Base-by-base conservation (phyloP, 2,888 invertebrate genomes). In the Pegoplata infirma region DNA sequence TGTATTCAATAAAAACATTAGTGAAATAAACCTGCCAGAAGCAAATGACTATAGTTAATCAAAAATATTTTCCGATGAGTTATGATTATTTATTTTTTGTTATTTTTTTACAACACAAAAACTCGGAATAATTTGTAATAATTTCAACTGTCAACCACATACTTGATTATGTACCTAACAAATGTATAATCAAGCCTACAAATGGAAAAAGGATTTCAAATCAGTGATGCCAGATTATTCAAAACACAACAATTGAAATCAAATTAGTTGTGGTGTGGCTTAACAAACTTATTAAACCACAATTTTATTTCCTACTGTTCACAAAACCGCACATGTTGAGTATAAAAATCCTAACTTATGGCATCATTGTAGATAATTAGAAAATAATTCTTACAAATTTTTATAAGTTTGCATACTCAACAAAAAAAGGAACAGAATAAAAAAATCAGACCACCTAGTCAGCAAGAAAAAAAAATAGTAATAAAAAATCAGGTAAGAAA, bases 401-500 rank as follows among this genome's bases (percentile, higher is more conserved):
- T 7, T 28, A 5, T 10, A 36, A 12, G 36, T 12, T 36, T 36
- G 12, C 36, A 36, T 12, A 36, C 4, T 36, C 36, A 2, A 36
- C 36, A 10, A 36, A 10, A 36, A 36, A 4, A 36, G 36, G 12
- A 2, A 36, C 36, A 10, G 12, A 10, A 36, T 12, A 4, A 36
- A 12, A 36, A 10, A 36, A 36, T 23, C 23, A 58, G 40, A 58
- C 40, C 58, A 40, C 16, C 40, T 1, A 16, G 23, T 58, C 23
- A 40, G 14, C 14, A 40, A 56, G 8, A 23, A 21, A 58, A 55
- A 55, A n/a, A n/a, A n/a, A n/a, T n/a, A n/a, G n/a, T n/a, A n/a
- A n/a, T n/a, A n/a, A n/a, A n/a, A 10, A 19, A 2, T 12, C 12
- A 36, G n/a, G 19, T 56, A 58, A 58, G 23, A 40, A 40, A 58